phyloP scores from a whole-genome alignment of 2,113 vertebrate species.

The Tichodroma muraria region DNA sequence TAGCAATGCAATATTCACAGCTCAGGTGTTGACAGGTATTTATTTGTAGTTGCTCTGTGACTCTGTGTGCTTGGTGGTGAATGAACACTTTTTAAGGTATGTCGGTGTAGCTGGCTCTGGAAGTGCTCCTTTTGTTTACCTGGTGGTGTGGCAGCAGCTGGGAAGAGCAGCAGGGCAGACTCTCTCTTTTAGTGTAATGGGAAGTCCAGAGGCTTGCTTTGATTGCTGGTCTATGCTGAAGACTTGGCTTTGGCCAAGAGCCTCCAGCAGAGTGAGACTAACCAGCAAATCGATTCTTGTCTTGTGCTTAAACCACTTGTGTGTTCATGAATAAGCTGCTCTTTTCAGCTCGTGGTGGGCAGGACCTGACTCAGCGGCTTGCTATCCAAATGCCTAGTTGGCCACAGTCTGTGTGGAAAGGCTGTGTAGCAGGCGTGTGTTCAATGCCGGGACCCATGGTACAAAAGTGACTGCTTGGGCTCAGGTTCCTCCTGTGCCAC shows the following conservation, averaged over 20 bases:
- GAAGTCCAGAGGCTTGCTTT: neutral
- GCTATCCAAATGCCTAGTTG: neutral
- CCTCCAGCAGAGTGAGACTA: neutral
- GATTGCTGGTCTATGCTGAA: neutral
- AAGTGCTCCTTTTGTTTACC: neutral
- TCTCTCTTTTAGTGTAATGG: neutral
- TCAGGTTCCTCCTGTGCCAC: neutral
- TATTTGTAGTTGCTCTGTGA: neutral
- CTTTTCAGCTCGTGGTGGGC: neutral
- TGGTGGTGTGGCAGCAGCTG: neutral
- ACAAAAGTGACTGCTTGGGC: neutral
- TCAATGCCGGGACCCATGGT: neutral
- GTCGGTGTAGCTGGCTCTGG: neutral
- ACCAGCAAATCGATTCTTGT: neutral
- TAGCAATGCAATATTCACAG: neutral
- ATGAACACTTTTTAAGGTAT: neutral
- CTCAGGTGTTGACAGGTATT: neutral
- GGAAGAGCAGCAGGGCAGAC: neutral
- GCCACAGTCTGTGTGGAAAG: neutral
- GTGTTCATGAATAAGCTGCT: neutral
- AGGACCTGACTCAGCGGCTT: neutral
- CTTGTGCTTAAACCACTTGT: neutral
- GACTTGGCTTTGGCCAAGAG: neutral
- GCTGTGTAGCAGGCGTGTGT: neutral
- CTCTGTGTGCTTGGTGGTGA: neutral